Evolutionary conservation across 2,797 vertebrate genomes (phyloP).

Genomic region (Urophycis tenuis): DNA sequence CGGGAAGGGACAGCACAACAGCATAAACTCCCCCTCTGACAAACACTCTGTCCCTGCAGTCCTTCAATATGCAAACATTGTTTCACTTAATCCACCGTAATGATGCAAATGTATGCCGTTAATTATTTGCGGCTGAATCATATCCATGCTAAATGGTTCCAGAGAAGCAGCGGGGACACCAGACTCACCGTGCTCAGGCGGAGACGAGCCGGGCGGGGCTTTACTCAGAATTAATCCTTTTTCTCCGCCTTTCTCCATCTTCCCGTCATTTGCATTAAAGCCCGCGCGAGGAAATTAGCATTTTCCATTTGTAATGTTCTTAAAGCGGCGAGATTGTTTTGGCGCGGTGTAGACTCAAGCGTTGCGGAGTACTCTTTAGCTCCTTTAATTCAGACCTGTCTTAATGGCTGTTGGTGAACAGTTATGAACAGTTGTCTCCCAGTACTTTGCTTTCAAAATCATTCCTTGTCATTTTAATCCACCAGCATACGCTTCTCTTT

Average conservation of each 20-base stretch:
- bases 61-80: constrained; percentile 55
- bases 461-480: constrained; percentile 49
- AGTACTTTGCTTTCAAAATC: constrained; percentile 42
- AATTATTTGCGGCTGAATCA: constrained; percentile 64
- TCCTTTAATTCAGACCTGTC: constrained; percentile 55
- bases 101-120: constrained; percentile 68
- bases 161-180: constrained; percentile 57
- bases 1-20: constrained; percentile 17
- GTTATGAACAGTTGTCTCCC: constrained; percentile 40
- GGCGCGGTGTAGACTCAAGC: constrained; percentile 39
- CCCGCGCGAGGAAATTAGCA: constrained; percentile 47
- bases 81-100: constrained; percentile 65
- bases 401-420: constrained; percentile 46
- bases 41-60: constrained; percentile 35
- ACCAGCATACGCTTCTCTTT: constrained; percentile 36
- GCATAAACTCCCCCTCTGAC: constrained; percentile 24
- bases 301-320: constrained; percentile 42
- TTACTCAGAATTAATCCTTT: constrained; percentile 51
- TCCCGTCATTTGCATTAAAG: constrained; percentile 46
- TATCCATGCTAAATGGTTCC: constrained; percentile 53
- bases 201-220: constrained; percentile 18
- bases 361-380: constrained; percentile 45
- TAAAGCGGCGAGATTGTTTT: constrained; percentile 41
- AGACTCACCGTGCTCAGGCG: constrained; percentile 44
- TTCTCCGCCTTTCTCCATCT: constrained; percentile 37